Percentiles rank a stretch among this genome's conserved stretches.
phyloP scores from a whole-genome alignment of 2,888 invertebrate species.

The Meloe dianella region DNA sequence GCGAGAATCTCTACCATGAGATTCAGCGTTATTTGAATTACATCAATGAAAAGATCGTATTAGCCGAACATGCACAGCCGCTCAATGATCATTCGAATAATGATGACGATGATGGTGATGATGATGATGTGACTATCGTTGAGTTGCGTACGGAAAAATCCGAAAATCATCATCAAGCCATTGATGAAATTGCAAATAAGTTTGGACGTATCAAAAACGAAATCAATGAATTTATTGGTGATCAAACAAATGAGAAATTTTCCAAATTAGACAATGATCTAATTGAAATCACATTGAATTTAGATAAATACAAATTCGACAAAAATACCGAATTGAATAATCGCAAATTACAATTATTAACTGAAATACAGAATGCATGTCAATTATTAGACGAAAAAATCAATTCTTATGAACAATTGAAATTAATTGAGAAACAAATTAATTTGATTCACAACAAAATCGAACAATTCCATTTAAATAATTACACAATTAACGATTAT shows the following conservation, averaged over 20 bases:
- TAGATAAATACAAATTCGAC: conserved; percentile 38
- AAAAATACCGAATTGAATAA: conserved; percentile 32
- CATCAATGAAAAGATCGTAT: conserved; percentile 18
- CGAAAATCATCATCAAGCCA: conserved; percentile 24
- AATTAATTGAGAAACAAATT: conserved; percentile 37
- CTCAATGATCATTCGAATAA: neutral
- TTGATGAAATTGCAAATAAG: conserved; percentile 36
- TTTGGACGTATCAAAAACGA: conserved; percentile 31
- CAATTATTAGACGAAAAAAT: conserved; percentile 39
- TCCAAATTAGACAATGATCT: conserved; percentile 38
- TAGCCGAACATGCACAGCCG: neutral
- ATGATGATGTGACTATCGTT: neutral
- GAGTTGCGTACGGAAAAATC: neutral
- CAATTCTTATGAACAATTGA: conserved; percentile 36
- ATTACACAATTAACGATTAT: conserved; percentile 29
- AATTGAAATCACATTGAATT: conserved; percentile 31
- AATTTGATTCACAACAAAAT: conserved; percentile 28
- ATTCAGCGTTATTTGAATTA: conserved; percentile 19
- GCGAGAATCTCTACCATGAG: conserved; percentile 21
- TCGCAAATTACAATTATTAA: conserved; percentile 37
- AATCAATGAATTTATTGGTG: conserved; percentile 38
- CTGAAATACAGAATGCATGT: conserved; percentile 37
- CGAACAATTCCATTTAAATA: conserved; percentile 21
- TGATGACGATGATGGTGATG: neutral
- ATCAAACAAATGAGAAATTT: conserved; percentile 36